A percentile compares a stretch with the other conserved stretches of the same genome.
These are phyloP conservation scores for Psittacus erithacus DNA, from an alignment of 2,113 vertebrate species.

Conservation along the genomic window DNA sequence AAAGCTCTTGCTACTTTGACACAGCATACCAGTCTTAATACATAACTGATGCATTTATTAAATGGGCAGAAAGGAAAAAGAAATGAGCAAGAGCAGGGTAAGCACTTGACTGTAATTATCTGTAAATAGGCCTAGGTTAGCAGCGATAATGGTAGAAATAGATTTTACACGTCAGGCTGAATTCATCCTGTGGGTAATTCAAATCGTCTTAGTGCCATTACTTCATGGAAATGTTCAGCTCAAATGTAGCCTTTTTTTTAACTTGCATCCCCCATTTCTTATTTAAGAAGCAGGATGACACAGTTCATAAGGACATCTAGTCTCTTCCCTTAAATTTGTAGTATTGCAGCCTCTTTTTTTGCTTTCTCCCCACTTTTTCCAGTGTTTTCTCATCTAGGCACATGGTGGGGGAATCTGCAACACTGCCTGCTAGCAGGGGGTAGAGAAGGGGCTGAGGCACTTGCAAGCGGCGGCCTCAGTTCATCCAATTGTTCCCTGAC, in stretches of 20 bases:
- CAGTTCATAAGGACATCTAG: background rate
- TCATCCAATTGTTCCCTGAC: slow-evolving; percentile 42
- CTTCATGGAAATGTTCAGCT: slow-evolving; percentile 5
- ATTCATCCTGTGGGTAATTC: slow-evolving; percentile 29
- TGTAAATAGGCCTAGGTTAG: slow-evolving; percentile 46
- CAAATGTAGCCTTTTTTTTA: background rate
- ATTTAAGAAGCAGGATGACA: background rate
- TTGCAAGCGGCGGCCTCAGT: background rate
- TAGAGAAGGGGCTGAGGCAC: background rate
- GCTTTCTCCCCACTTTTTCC: background rate
- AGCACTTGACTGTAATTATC: slow-evolving; percentile 41
- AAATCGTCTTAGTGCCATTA: background rate
- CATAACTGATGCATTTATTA: slow-evolving; percentile 34
- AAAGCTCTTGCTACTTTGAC: slow-evolving; percentile 28
- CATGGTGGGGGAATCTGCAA: background rate
- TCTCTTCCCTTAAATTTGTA: background rate
- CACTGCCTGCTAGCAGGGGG: background rate
- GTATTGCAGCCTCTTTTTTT: background rate
- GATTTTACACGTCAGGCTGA: slow-evolving; percentile 31
- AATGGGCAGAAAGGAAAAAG: slow-evolving; percentile 24
- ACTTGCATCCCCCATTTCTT: background rate
- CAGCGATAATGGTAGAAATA: slow-evolving; percentile 26
- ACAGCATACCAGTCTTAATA: slow-evolving; percentile 29
- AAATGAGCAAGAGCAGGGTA: slow-evolving; percentile 15
- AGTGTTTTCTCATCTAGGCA: background rate